A percentile compares a stretch with the other conserved stretches of the same genome.
phyloP scores from a whole-genome alignment of 2,113 vertebrate species.

The Pelecanoides urinatrix region DNA sequence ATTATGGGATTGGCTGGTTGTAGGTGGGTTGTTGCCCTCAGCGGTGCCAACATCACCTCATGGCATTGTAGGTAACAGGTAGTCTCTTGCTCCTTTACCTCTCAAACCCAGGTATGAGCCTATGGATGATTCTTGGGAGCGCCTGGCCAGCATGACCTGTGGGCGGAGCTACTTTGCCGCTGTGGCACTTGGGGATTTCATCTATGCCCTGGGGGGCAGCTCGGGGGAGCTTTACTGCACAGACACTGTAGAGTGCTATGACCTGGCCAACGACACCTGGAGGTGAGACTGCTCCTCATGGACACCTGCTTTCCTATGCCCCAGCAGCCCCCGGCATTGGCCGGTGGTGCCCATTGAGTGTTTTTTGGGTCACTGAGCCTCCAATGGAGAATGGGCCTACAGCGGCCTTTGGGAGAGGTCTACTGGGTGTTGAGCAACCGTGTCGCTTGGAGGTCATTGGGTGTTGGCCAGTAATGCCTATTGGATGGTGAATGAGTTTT shows the following conservation, averaged over 20 bases:
- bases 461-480: neutral
- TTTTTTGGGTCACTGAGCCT: neutral
- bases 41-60: neutral
- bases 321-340: neutral
- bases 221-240: slow-evolving; percentile 67
- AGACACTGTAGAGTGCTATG: slow-evolving; percentile 74
- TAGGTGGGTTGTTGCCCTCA: neutral
- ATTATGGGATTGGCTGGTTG: neutral
- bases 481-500: neutral
- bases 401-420: neutral
- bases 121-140: slow-evolving; percentile 71
- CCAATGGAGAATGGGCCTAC: neutral
- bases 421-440: neutral
- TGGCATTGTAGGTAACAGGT: neutral
- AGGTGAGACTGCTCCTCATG: slow-evolving; percentile 54
- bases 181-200: slow-evolving; percentile 66
- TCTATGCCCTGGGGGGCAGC: slow-evolving; percentile 80
- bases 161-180: slow-evolving; percentile 75
- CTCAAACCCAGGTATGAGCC: slow-evolving; percentile 71
- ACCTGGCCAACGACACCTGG: slow-evolving; percentile 71
- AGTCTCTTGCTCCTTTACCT: neutral
- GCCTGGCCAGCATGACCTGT: slow-evolving; percentile 72
- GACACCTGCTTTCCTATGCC: neutral
- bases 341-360: neutral
- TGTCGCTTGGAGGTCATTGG: neutral